phyloP scores from a whole-genome alignment of 2,888 invertebrate genomes.

The Apotomis turbidana region DNA sequence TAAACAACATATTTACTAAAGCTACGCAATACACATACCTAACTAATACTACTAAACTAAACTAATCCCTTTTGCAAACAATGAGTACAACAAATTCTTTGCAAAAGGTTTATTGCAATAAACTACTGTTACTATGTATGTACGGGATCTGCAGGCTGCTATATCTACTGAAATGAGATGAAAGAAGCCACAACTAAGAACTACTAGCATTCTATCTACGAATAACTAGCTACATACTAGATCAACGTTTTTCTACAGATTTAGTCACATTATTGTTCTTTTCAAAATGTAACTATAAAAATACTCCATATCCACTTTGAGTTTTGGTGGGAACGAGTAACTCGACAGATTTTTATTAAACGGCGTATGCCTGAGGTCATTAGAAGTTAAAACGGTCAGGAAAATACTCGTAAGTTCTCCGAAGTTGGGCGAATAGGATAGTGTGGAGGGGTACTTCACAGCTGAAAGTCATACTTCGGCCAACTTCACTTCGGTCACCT shows the following conservation, averaged over 20 bases:
- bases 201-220: not conserved
- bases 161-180: not conserved
- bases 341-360: no score
- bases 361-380: no score
- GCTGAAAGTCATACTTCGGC: no score
- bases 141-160: not conserved
- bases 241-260: not conserved
- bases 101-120: not conserved
- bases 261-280: not conserved
- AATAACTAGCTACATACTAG: not conserved
- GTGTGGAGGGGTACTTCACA: no score
- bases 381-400: no score
- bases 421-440: no score
- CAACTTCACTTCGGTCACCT: no score
- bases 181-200: constrained; percentile 3
- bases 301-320: not conserved
- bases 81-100: not conserved
- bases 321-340: no score
- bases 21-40: not conserved
- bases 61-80: not conserved
- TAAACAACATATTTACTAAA: constrained; percentile 1
- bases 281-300: not conserved
- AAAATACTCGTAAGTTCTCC: no score
- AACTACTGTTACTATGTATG: not conserved
- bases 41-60: not conserved